Base-by-base conservation (phyloP, 2,113 vertebrate genomes). In the Desmodus rotundus region DNA sequence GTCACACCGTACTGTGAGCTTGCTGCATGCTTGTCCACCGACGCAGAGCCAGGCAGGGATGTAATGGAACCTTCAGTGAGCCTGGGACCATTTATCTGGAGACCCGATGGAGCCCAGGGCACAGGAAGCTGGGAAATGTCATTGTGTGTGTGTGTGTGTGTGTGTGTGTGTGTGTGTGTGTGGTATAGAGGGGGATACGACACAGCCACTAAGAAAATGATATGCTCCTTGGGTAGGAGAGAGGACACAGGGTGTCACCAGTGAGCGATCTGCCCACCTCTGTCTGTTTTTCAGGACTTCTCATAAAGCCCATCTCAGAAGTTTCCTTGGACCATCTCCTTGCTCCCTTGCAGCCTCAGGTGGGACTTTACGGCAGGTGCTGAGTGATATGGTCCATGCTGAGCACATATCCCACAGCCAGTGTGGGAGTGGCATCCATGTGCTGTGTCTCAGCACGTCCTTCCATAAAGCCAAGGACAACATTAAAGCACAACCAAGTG, bases 1-100 rank as follows among this genome's bases (percentile, higher is more conserved):
- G 11, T 94, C 94, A 88, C 86, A 65, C 89, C 89, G 93, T 84
- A 84, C 89, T 77, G 78, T 68, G 76, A 95, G 96, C 95, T 98
- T 52, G 74, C 45, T 78, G 93, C 61, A 63, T 28, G 36, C 77
- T 96, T 89, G 65, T 94, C 96, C 82, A 97, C 91, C 82, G n/a
- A n/a, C 94, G 94, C 96, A 83, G 97, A 83, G 65, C 96, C 93
- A 96, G 24, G 0, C 67, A 93, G 78, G 63, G 8, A 17, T 76
- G 13, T 24, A 93, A 97, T 80, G 95, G 78, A 94, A 87, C 92
- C 95, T 96, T 92, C 97, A 97, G 68, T 86, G 94, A 98, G 84
- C 84, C 95, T 93, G 95, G 80, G 86, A 91, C 96, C 91, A 88
- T 95, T 85, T 93, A 96, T 93, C 86, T 81, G 88, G 95, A 95